Percentiles rank a stretch among this genome's conserved stretches.
These are phyloP conservation scores for Brachystomella parvula DNA, from an alignment of 1,140 invertebrate genomes.

Conservation along the genomic window DNA sequence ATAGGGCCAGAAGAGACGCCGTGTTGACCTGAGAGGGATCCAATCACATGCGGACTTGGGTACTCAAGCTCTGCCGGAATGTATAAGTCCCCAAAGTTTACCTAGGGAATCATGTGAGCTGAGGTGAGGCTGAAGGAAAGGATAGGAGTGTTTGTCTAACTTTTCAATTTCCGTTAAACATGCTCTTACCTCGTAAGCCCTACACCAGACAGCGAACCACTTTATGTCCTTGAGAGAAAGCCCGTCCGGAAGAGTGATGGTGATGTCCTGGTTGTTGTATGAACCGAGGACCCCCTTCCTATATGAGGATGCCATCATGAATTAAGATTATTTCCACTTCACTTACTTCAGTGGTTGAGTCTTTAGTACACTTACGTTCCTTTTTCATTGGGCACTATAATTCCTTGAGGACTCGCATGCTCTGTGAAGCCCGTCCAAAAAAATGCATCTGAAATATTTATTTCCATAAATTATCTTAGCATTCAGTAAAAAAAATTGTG, in stretches of 20 bases:
- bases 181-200: slow-evolving; percentile 69
- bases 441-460: slow-evolving; percentile 63
- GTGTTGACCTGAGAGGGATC: slow-evolving; percentile 65
- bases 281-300: slow-evolving; percentile 59
- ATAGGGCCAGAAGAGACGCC: slow-evolving; percentile 73
- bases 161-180: neutral
- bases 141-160: too few relatives aligned
- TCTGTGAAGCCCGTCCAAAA: slow-evolving; percentile 72
- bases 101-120: slow-evolving; percentile 49
- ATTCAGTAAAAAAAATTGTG: too few relatives aligned
- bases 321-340: slow-evolving; percentile 6
- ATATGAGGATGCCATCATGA: slow-evolving; percentile 12
- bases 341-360: slow-evolving; percentile 1
- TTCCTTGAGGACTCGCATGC: slow-evolving; percentile 52
- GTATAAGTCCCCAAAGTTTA: slow-evolving; percentile 81
- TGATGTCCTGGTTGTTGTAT: slow-evolving; percentile 70
- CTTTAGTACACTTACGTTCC: slow-evolving; percentile 44
- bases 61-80: slow-evolving; percentile 69
- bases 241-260: slow-evolving; percentile 74
- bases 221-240: slow-evolving; percentile 70
- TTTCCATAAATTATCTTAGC: too few relatives aligned
- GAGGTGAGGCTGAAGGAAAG: too few relatives aligned
- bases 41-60: slow-evolving; percentile 71
- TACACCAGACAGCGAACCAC: slow-evolving; percentile 84
- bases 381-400: slow-evolving; percentile 68